phyloP scores from a whole-genome alignment of 2,888 invertebrate species.

The Spodoptera picta region DNA sequence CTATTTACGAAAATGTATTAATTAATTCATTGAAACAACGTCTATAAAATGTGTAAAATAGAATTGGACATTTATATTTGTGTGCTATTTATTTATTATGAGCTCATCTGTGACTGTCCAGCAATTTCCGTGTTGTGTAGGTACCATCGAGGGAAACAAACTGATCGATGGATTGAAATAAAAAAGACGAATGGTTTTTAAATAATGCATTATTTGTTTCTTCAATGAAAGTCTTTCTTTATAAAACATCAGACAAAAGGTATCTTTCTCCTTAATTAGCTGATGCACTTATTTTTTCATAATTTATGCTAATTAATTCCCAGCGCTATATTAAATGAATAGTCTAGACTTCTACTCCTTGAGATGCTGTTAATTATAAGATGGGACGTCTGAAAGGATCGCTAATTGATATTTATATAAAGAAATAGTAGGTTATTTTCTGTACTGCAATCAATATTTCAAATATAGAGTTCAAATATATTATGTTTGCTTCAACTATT shows the following conservation, averaged over 20 bases:
- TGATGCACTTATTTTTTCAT: slow-evolving; percentile 3
- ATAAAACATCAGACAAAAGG: too few relatives aligned
- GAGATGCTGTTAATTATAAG: slow-evolving; percentile 19
- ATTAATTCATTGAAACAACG: slow-evolving; percentile 35
- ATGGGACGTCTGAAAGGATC: slow-evolving; percentile 5
- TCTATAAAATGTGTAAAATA: slow-evolving; percentile 14
- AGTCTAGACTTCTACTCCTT: slow-evolving; percentile 5
- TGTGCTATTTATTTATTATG: too few relatives aligned
- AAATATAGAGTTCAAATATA: too few relatives aligned
- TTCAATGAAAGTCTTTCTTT: slow-evolving; percentile 3
- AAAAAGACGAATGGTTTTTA: slow-evolving; percentile 15
- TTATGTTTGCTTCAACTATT: too few relatives aligned
- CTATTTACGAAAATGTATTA: slow-evolving; percentile 35
- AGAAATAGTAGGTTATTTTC: neutral
- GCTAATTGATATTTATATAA: slow-evolving; percentile 13
- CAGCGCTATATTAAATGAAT: slow-evolving; percentile 5
- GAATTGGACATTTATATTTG: slow-evolving; percentile 2
- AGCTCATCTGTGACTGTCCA: too few relatives aligned
- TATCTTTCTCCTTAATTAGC: neutral
- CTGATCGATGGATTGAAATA: too few relatives aligned
- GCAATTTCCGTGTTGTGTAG: too few relatives aligned
- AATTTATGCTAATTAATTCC: slow-evolving; percentile 21
- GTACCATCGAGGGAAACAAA: too few relatives aligned
- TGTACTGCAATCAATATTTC: too few relatives aligned
- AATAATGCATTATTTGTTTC: slow-evolving; percentile 55